phyloP scores from a whole-genome alignment of 2,888 invertebrate genomes.

The Rutpela maculata region DNA sequence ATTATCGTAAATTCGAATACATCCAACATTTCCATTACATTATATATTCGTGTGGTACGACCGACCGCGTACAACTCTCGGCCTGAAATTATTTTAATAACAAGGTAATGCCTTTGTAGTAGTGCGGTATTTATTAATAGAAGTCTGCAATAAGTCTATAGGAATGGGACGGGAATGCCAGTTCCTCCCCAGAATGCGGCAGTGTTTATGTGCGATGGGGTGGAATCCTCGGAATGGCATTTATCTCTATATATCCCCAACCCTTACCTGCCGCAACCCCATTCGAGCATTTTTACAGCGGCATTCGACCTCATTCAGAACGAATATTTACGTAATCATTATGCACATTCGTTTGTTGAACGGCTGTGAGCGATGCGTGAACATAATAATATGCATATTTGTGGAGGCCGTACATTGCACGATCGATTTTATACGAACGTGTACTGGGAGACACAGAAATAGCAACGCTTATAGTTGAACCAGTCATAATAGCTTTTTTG shows the following conservation, averaged over 20 bases:
- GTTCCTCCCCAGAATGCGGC: constrained; percentile 14
- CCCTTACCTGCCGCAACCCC: constrained; percentile 33
- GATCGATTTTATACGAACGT: not conserved
- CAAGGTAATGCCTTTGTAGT: not conserved
- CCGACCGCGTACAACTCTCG: not conserved
- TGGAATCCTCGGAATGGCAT: constrained; percentile 35
- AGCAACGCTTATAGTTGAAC: too few relatives aligned
- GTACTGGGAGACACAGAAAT: too few relatives aligned
- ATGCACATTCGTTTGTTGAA: constrained; percentile 27
- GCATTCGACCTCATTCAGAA: constrained; percentile 13
- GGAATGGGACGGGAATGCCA: constrained; percentile 27
- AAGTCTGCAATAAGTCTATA: constrained; percentile 17
- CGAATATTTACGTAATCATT: constrained; percentile 40
- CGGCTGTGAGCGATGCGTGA: not conserved
- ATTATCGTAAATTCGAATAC: not conserved
- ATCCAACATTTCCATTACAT: not conserved
- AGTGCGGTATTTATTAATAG: constrained; percentile 15
- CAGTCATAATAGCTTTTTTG: too few relatives aligned
- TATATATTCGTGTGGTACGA: not conserved
- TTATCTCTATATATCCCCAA: constrained; percentile 31
- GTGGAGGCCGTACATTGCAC: not conserved
- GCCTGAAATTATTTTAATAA: not conserved
- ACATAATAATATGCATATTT: not conserved
- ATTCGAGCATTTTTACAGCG: constrained; percentile 17
- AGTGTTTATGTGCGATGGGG: constrained; percentile 22